Evolutionary conservation across 2,797 vertebrate genomes (phyloP).

Genomic region (Clarias platycephalus): DNA sequence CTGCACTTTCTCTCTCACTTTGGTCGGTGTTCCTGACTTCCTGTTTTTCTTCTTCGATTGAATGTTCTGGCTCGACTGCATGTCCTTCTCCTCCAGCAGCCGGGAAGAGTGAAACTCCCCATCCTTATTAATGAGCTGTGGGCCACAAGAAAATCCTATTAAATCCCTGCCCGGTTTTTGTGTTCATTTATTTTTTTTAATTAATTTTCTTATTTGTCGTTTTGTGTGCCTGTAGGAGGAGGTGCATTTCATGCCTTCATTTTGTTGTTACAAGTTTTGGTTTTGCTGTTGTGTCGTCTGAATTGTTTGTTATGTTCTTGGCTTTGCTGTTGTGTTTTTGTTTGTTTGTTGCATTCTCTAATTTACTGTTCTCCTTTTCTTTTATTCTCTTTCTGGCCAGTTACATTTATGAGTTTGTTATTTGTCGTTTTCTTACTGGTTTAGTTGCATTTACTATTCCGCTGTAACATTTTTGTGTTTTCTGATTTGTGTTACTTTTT

Average conservation of each 20-base stretch:
- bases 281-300: too few relatives aligned
- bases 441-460: not conserved
- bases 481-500: not conserved
- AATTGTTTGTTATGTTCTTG: too few relatives aligned
- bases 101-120: constrained; percentile 77
- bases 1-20: constrained; percentile 72
- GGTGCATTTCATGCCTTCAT: not conserved
- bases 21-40: constrained; percentile 81
- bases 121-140: constrained; percentile 77
- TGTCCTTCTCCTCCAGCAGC: constrained; percentile 74
- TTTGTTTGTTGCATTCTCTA: not conserved
- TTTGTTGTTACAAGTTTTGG: too few relatives aligned
- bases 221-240: too few relatives aligned
- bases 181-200: not conserved
- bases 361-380: not conserved
- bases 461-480: not conserved
- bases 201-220: not conserved
- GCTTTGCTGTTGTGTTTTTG: not conserved
- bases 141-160: not conserved
- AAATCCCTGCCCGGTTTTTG: not conserved
- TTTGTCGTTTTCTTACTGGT: not conserved
- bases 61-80: constrained; percentile 77
- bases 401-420: too few relatives aligned
- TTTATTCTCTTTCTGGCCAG: not conserved
- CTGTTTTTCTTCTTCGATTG: constrained; percentile 90